A percentile compares a stretch with the other conserved stretches of the same genome.
Conservation (phyloP, 2,888 invertebrate genomes). For the Eupithecia tripunctaria region DNA sequence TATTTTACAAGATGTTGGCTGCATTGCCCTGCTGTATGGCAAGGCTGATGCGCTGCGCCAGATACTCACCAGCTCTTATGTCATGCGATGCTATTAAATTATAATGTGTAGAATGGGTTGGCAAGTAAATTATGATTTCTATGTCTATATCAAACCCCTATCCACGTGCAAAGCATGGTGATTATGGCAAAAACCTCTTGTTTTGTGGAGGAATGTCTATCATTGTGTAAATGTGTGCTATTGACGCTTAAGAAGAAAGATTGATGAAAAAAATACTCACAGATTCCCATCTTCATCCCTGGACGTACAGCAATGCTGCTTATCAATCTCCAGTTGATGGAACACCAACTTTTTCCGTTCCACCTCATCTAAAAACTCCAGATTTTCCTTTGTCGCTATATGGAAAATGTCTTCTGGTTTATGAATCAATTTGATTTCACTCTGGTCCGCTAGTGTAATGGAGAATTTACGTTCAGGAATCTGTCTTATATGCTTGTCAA, state of each 20-base stretch:
- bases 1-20: too few relatives aligned
- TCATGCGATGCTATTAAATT: too few relatives aligned
- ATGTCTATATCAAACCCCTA: too few relatives aligned
- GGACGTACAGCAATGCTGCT: constrained; percentile 55
- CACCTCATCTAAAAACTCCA: constrained; percentile 39
- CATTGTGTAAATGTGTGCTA: background rate
- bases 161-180: too few relatives aligned
- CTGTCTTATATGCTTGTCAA: constrained; percentile 30
- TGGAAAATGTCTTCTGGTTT: constrained; percentile 62
- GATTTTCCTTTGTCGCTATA: constrained; percentile 55
- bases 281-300: constrained; percentile 63
- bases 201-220: too few relatives aligned
- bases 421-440: constrained; percentile 45
- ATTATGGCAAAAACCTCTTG: too few relatives aligned
- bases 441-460: constrained; percentile 46
- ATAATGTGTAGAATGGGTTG: too few relatives aligned
- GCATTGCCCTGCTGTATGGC: too few relatives aligned
- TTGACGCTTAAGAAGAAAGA: background rate
- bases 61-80: too few relatives aligned
- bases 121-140: too few relatives aligned
- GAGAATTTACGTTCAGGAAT: constrained; percentile 22
- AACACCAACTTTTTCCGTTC: constrained; percentile 53
- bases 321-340: constrained; percentile 65
- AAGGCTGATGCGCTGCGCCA: too few relatives aligned
- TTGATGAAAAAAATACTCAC: constrained; percentile 61